Evolutionary conservation across 2,888 invertebrate species (phyloP), one percentile per base, ranked within the genome.

Genomic region (Hypomecis punctinalis): DNA sequence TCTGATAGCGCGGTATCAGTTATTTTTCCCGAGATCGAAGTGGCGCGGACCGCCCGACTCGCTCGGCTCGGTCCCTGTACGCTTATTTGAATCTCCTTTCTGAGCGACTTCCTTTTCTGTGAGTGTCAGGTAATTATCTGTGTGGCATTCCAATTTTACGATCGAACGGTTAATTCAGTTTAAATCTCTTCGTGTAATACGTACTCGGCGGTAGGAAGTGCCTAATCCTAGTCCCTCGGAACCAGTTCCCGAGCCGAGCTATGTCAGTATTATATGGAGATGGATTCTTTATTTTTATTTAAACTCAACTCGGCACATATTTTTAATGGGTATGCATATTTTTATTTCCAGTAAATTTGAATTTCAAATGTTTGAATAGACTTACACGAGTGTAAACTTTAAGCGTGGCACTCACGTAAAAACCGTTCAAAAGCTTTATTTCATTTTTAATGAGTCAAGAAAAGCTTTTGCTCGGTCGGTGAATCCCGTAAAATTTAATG

Each of bases 81-180:
- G 90, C 85, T 89, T 91, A 92, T 92, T 91, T 91, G 91, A 91
- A 91, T 91, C 90, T 85, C 82, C 83, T 87, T 88, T 87, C 89
- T 86, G 84, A 87, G 86, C 83, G 89, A 88, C 86, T 90, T 91
- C 91, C 91, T 93, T 90, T 90, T 88, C 92, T 93, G 93, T 92
- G 92, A 92, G 92, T 93, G 93, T 93, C 93, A 93, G 92, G 91
- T 93, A 93, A 93, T 93, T 93, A 93, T 93, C 92, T 92, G 89
- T 91, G 92, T 91, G 92, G 92, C 91, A 90, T 92, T 91, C 90
- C 93, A 93, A 92, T 93, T 93, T 93, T 93, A 91, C 92, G 90
- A 91, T 91, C 90, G 92, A 93, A 91, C 84, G 91, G 91, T 88
- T 91, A 93, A 92, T 90, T 93, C 91, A 91, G 90, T 92, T 93